Conservation (phyloP, 1,140 invertebrate species). For the Papilio aristodemus region DNA sequence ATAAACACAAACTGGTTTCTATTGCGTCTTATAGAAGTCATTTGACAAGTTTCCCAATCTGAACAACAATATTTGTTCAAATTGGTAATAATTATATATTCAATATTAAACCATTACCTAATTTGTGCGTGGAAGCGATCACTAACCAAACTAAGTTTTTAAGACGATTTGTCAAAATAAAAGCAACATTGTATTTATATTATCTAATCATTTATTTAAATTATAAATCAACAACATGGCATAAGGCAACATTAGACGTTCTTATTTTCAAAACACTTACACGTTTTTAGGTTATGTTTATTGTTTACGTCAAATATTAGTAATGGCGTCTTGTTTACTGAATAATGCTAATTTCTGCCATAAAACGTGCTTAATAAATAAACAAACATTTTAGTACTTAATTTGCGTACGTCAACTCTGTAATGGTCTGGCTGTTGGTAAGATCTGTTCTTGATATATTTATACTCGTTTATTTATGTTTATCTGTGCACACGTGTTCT, state of each 20-base stretch:
- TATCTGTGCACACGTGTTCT: slow-evolving; percentile 31
- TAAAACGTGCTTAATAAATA: background rate
- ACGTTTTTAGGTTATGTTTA: background rate
- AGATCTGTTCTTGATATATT: slow-evolving; percentile 18
- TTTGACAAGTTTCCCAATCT: background rate
- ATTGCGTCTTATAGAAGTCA: background rate
- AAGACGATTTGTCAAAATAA: too few relatives aligned
- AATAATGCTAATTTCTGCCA: background rate
- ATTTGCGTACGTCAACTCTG: background rate
- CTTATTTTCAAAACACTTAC: background rate
- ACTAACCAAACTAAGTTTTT: too few relatives aligned
- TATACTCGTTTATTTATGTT: slow-evolving; percentile 26
- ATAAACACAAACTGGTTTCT: background rate
- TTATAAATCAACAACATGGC: too few relatives aligned
- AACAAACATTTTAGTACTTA: slow-evolving; percentile 16
- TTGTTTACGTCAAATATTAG: background rate
- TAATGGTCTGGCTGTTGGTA: background rate
- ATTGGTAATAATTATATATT: background rate
- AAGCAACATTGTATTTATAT: too few relatives aligned
- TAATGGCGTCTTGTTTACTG: background rate
- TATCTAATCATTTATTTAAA: too few relatives aligned
- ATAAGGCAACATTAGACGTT: too few relatives aligned
- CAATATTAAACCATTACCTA: background rate
- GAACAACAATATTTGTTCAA: background rate
- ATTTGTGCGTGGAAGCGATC: background rate